These are phyloP conservation scores for Siniperca obscura DNA, from an alignment of 2,797 vertebrate genomes.

Conservation along the genomic window DNA sequence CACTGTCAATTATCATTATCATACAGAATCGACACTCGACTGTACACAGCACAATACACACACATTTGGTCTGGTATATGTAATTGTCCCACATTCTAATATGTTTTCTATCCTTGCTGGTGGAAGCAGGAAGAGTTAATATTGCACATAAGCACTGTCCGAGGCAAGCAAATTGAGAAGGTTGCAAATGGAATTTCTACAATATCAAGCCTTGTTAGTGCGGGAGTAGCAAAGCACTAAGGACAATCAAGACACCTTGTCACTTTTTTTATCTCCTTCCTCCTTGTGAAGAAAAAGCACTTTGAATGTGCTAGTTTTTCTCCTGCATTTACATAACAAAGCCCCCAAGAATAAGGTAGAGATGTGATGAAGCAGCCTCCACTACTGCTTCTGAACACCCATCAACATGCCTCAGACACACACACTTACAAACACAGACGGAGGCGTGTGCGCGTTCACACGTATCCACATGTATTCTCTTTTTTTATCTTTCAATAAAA, in stretches of 20 bases:
- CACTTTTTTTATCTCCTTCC: slow-evolving; percentile 93
- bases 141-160: slow-evolving; percentile 89
- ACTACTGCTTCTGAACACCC: slow-evolving; percentile 73
- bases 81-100: slow-evolving; percentile 57
- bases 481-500: slow-evolving; percentile 85
- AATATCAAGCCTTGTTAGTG: slow-evolving; percentile 97
- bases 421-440: slow-evolving; percentile 45
- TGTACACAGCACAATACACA: slow-evolving; percentile 9
- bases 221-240: slow-evolving; percentile 93
- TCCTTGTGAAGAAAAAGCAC: slow-evolving; percentile 95
- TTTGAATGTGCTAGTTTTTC: slow-evolving; percentile 96
- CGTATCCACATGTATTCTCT: slow-evolving; percentile 56
- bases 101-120: slow-evolving; percentile 13
- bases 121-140: slow-evolving; percentile 84
- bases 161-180: slow-evolving; percentile 92
- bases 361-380: slow-evolving; percentile 91
- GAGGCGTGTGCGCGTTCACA: slow-evolving; percentile 45
- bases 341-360: slow-evolving; percentile 93
- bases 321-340: slow-evolving; percentile 99
- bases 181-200: slow-evolving; percentile 95
- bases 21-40: slow-evolving; percentile 12
- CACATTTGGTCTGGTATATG: slow-evolving; percentile 18
- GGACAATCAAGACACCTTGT: slow-evolving; percentile 98
- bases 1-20: slow-evolving; percentile 55
- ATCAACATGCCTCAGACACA: slow-evolving; percentile 70